These are phyloP conservation scores for Hesperia comma DNA, from an alignment of 2,888 invertebrate species.

Conservation along the genomic window DNA sequence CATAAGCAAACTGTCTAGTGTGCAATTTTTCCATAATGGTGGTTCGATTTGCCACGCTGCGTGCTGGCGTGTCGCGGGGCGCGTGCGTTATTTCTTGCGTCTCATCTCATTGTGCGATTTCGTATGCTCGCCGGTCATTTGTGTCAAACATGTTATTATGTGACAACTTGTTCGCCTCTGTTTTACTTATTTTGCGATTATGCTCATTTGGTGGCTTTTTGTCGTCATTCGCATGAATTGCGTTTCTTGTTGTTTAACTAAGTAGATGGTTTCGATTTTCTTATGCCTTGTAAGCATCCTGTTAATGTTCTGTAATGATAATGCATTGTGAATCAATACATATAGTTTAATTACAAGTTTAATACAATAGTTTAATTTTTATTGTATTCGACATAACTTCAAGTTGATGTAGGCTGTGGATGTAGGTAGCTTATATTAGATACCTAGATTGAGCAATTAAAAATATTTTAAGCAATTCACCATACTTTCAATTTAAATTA, in stretches of 20 bases:
- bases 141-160: slow-evolving; percentile 62
- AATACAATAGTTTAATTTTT: not conserved
- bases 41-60: slow-evolving; percentile 48
- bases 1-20: not conserved
- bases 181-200: slow-evolving; percentile 53
- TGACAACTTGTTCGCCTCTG: slow-evolving; percentile 53
- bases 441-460: no score
- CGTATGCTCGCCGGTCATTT: slow-evolving; percentile 67
- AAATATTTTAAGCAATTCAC: no score
- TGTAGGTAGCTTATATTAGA: no score
- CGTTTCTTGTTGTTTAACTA: slow-evolving; percentile 40
- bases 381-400: not conserved
- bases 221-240: slow-evolving; percentile 47
- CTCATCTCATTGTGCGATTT: slow-evolving; percentile 69
- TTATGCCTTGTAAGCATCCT: slow-evolving; percentile 16
- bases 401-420: not conserved
- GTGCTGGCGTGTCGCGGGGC: slow-evolving; percentile 41
- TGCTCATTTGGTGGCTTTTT: slow-evolving; percentile 49
- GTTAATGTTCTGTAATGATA: slow-evolving; percentile 3
- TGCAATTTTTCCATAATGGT: slow-evolving; percentile 25
- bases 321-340: not conserved
- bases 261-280: slow-evolving; percentile 23
- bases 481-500: no score
- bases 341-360: no score
- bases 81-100: slow-evolving; percentile 48